Percentiles rank a stretch among this genome's conserved stretches.
These are phyloP conservation scores for Crepidodera aurea DNA, from an alignment of 2,888 invertebrate genomes.

Conservation along the genomic window DNA sequence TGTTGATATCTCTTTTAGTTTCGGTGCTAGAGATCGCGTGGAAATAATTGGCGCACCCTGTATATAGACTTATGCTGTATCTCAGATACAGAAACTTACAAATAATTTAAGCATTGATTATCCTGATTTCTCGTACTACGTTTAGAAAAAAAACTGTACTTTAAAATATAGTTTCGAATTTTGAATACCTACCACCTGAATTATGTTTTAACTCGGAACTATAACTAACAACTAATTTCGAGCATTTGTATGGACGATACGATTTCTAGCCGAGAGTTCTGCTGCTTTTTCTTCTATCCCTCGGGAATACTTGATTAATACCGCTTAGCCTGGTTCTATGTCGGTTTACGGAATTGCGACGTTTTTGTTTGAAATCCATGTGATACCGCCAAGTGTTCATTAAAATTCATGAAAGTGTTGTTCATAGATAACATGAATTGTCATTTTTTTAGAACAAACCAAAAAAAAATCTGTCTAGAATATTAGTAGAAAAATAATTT, in stretches of 20 bases:
- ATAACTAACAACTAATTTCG: conserved; percentile 46
- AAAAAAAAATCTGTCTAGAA: too few relatives aligned
- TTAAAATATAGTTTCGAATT: conserved; percentile 8
- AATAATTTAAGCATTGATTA: too few relatives aligned
- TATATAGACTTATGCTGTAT: too few relatives aligned
- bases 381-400: conserved; percentile 48
- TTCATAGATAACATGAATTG: background rate
- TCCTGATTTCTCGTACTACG: too few relatives aligned
- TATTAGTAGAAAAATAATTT: too few relatives aligned
- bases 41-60: too few relatives aligned
- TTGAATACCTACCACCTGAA: conserved; percentile 38
- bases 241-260: conserved; percentile 44
- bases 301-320: conserved; percentile 55
- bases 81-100: too few relatives aligned
- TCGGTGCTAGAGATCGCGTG: too few relatives aligned
- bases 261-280: conserved; percentile 33
- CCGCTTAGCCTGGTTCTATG: conserved; percentile 50
- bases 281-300: conserved; percentile 40
- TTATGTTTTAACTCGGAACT: conserved; percentile 40
- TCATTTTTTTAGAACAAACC: background rate
- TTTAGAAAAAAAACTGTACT: too few relatives aligned
- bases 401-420: conserved; percentile 43
- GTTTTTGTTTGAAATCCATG: conserved; percentile 50
- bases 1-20: too few relatives aligned
- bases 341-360: conserved; percentile 53